Conservation (phyloP, 2,888 invertebrate genomes). For the Panorpa germanica region DNA sequence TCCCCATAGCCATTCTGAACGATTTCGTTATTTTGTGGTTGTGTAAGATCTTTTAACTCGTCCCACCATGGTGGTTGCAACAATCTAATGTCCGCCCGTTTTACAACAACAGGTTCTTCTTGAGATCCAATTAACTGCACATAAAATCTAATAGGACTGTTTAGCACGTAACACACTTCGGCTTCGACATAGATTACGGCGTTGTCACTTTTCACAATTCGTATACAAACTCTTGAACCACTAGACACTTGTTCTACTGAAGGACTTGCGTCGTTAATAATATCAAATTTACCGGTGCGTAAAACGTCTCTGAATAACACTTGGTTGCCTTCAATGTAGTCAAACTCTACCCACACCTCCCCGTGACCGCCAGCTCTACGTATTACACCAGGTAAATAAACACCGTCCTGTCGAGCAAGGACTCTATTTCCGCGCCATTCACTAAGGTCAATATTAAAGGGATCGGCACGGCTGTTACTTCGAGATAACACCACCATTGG, state of each 20-base stretch:
- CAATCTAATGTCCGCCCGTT: conserved; percentile 77
- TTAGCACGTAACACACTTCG: conserved; percentile 47
- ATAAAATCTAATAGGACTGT: conserved; percentile 46
- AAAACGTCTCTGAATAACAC: conserved; percentile 61
- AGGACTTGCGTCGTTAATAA: conserved; percentile 87
- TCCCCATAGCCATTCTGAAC: too few species aligned
- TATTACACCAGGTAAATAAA: conserved; percentile 79
- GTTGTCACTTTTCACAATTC: conserved; percentile 38
- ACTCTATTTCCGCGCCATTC: conserved; percentile 91
- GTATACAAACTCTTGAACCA: conserved; percentile 67
- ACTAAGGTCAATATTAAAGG: conserved; percentile 53
- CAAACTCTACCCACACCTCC: conserved; percentile 66
- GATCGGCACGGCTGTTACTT: conserved; percentile 21
- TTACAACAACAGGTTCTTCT: conserved; percentile 44
- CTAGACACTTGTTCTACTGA: conserved; percentile 65
- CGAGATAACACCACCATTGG: too few species aligned
- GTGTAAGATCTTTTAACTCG: conserved; percentile 57
- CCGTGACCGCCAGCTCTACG: conserved; percentile 42
- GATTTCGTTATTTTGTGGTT: conserved; percentile 22
- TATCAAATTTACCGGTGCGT: conserved; percentile 60
- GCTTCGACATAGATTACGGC: conserved; percentile 73
- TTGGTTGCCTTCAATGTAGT: conserved; percentile 50
- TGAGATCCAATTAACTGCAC: conserved; percentile 35
- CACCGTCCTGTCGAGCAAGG: conserved; percentile 64
- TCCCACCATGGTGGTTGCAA: conserved; percentile 94